Percentiles rank a stretch among this genome's conserved stretches.
Evolutionary conservation across 2,113 vertebrate species (phyloP).

Genomic region (Paratilapia polleni): DNA sequence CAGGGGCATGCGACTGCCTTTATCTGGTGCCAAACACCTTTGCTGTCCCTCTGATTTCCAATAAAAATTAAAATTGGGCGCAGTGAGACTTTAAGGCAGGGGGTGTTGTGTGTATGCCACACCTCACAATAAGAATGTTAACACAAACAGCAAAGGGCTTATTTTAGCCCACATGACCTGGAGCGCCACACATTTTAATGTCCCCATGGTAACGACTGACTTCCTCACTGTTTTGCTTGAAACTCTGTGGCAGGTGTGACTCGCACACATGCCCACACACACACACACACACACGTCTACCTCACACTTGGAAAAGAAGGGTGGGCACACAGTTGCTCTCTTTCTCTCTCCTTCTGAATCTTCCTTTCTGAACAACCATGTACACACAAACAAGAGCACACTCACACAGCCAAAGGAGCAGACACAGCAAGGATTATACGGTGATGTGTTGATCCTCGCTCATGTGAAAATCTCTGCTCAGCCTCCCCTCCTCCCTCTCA

Average conservation of each 20-base stretch:
- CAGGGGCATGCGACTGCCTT: constrained; percentile 63
- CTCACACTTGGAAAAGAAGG: constrained; percentile 16
- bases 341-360: constrained; percentile 20
- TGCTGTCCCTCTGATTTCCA: constrained; percentile 77
- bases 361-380: constrained; percentile 1
- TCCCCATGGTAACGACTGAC: constrained; percentile 76
- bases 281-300: constrained; percentile 9
- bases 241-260: constrained; percentile 66
- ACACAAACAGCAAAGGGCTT: constrained; percentile 73
- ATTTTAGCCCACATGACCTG: constrained; percentile 74
- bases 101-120: constrained; percentile 34
- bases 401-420: constrained; percentile 40
- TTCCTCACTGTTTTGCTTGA: constrained; percentile 51
- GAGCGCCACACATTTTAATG: constrained; percentile 68
- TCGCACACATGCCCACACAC: constrained; percentile 29
- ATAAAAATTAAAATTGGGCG: constrained; percentile 77
- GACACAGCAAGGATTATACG: constrained; percentile 46
- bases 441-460: constrained; percentile 62
- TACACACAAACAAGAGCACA: constrained; percentile 28
- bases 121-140: constrained; percentile 70
- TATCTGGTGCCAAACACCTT: constrained; percentile 82
- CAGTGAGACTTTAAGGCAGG: constrained; percentile 59
- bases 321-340: constrained; percentile 16
- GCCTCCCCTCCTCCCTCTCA: constrained; percentile 63
- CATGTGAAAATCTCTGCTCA: constrained; percentile 78